These are phyloP conservation scores for Malthinus seriepunctatus DNA, from an alignment of 2,888 invertebrate genomes.

Conservation along the genomic window DNA sequence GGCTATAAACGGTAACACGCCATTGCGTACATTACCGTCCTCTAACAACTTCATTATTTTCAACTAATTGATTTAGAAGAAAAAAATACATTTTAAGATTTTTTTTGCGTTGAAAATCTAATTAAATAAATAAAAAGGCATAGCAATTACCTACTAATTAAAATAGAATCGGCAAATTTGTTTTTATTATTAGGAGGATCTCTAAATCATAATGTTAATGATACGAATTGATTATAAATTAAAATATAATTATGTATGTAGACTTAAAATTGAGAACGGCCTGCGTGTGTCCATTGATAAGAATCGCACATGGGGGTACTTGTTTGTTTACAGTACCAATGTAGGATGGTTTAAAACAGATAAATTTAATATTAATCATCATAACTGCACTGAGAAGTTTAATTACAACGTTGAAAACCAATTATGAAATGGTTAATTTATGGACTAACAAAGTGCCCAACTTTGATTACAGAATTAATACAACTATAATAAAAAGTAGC, in stretches of 20 bases:
- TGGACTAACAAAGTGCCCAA: conserved; percentile 38
- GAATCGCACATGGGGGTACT: conserved; percentile 46
- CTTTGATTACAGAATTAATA: conserved; percentile 28
- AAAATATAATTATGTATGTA: background rate
- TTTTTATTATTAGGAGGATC: too few species aligned
- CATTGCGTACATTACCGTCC: conserved; percentile 37
- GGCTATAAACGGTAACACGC: conserved; percentile 33
- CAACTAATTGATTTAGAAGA: conserved; percentile 45
- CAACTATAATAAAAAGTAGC: conserved; percentile 24
- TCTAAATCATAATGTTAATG: too few species aligned
- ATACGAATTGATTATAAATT: background rate
- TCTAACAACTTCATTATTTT: conserved; percentile 49
- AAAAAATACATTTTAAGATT: too few species aligned
- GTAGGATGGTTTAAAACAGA: conserved; percentile 43
- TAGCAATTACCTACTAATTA: too few species aligned
- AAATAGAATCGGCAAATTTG: too few species aligned
- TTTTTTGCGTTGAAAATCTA: too few species aligned
- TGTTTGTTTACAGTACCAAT: conserved; percentile 47
- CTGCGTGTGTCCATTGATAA: conserved; percentile 41
- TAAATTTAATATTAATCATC: conserved; percentile 49
- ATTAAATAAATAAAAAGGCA: too few species aligned
- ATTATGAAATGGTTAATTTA: conserved; percentile 54
- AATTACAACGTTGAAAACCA: conserved; percentile 54
- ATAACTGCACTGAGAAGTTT: conserved; percentile 46
- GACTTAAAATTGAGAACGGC: conserved; percentile 32